Evolutionary conservation across 2,797 vertebrate species (phyloP).

Genomic region (Enteromius thamalakanensis): DNA sequence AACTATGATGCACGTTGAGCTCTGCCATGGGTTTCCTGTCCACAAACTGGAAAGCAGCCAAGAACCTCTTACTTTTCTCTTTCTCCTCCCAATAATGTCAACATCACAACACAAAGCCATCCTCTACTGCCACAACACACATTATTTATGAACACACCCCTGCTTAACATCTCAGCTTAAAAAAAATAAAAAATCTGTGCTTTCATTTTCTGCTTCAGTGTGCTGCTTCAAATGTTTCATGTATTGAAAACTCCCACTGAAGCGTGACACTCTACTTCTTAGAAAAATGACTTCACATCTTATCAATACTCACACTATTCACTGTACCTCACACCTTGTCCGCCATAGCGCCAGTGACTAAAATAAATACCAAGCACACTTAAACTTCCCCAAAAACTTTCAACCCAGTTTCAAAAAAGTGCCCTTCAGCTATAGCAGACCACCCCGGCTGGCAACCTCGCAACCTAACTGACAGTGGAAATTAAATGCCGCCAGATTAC

Average conservation of each 20-base stretch:
- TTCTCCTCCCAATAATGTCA: conserved; percentile 28
- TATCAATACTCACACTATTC: neutral
- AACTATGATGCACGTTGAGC: conserved; percentile 36
- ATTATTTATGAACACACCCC: conserved; percentile 36
- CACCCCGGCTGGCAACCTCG: conserved; percentile 39
- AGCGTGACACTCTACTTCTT: neutral
- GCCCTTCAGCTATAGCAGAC: conserved; percentile 30
- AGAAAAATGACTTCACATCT: neutral
- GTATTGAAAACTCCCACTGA: conserved; percentile 5
- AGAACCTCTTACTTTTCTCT: conserved; percentile 25
- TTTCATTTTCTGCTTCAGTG: neutral
- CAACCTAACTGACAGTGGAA: conserved; percentile 25
- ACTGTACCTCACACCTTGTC: neutral
- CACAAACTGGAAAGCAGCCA: conserved; percentile 51
- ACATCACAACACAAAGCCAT: conserved; percentile 4
- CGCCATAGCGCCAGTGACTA: neutral
- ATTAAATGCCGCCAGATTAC: conserved; percentile 32
- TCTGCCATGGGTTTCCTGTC: conserved; percentile 63
- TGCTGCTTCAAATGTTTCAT: neutral
- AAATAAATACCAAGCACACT: neutral
- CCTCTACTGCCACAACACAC: neutral
- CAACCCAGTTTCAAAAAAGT: neutral
- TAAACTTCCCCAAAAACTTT: neutral
- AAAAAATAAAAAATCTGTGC: neutral
- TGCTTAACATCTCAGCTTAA: neutral